phyloP scores from a whole-genome alignment of 2,797 vertebrate species.

The Pseudochaenichthys georgianus region DNA sequence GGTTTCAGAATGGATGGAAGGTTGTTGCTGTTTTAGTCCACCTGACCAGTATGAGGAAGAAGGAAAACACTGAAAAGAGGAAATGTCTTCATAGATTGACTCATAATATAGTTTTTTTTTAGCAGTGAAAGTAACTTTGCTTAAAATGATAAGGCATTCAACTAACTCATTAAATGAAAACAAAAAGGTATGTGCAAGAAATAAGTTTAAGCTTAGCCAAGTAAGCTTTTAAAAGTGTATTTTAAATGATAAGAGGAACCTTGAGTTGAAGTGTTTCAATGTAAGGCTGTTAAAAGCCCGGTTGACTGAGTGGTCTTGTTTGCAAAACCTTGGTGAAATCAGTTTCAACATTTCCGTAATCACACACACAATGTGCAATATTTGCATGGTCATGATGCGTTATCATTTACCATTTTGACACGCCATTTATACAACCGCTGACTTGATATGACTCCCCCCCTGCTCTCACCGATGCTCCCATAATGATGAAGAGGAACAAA shows the following conservation, averaged over 20 bases:
- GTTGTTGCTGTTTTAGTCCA: not conserved
- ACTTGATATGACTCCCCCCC: not conserved
- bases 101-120: not conserved
- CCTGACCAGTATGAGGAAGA: slow-evolving; percentile 40
- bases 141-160: no score
- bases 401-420: slow-evolving; percentile 3
- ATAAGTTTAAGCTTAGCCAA: no score
- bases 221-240: not conserved
- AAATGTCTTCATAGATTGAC: not conserved
- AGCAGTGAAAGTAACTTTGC: not conserved
- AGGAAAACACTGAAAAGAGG: not conserved
- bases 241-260: slow-evolving; percentile 43
- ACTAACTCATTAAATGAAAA: not conserved
- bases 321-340: slow-evolving; percentile 71
- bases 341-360: slow-evolving; percentile 67
- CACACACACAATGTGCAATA: slow-evolving; percentile 36
- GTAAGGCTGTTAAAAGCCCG: slow-evolving; percentile 39
- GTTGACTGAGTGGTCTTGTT: slow-evolving; percentile 40
- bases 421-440: not conserved
- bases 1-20: not conserved
- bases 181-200: not conserved
- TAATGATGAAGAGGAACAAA: slow-evolving; percentile 88
- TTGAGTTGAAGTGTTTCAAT: slow-evolving; percentile 17
- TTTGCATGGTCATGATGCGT: not conserved
- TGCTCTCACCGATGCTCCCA: slow-evolving; percentile 92